phyloP scores from a whole-genome alignment of 1,140 invertebrate species.

The Pseudobourletiella spinata region DNA sequence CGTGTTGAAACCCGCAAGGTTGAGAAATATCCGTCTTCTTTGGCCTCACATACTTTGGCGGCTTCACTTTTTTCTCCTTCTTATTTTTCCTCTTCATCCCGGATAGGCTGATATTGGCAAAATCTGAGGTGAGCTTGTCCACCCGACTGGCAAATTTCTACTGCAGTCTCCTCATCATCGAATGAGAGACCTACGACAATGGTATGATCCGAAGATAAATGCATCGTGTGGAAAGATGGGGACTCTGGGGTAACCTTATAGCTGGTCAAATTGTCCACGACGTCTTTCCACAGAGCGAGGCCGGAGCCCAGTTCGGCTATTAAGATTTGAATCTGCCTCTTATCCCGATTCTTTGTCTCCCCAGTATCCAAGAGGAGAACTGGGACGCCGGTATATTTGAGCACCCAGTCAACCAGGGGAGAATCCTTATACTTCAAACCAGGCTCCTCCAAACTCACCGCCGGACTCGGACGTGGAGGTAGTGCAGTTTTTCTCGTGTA shows the following conservation, averaged over 20 bases:
- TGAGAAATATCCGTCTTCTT: constrained; percentile 74
- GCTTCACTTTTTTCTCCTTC: constrained; percentile 47
- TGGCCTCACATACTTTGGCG: constrained; percentile 45
- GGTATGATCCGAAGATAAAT: constrained; percentile 59
- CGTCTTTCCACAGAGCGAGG: constrained; percentile 75
- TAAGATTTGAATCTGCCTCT: constrained; percentile 62
- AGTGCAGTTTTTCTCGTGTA: constrained; percentile 46
- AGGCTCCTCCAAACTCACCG: constrained; percentile 14
- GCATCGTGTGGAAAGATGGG: constrained; percentile 72
- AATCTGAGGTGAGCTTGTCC: constrained; percentile 61
- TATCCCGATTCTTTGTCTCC: constrained; percentile 57
- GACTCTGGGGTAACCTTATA: constrained; percentile 49
- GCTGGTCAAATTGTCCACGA: constrained; percentile 55
- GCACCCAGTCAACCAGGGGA: constrained; percentile 52
- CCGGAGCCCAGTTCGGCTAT: constrained; percentile 74
- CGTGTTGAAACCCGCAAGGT: constrained; percentile 78
- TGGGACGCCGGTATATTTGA: constrained; percentile 70
- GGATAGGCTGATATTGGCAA: constrained; percentile 68
- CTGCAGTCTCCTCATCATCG: constrained; percentile 61
- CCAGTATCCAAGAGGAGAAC: constrained; percentile 68
- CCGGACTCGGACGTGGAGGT: constrained; percentile 12
- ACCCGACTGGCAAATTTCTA: constrained; percentile 60
- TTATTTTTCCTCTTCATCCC: constrained; percentile 54
- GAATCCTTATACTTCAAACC: neutral
- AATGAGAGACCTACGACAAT: constrained; percentile 61